Evolutionary conservation across 2,888 invertebrate genomes (phyloP), one percentile per base, ranked within the genome.

Genomic region (Mesoligia furuncula): DNA sequence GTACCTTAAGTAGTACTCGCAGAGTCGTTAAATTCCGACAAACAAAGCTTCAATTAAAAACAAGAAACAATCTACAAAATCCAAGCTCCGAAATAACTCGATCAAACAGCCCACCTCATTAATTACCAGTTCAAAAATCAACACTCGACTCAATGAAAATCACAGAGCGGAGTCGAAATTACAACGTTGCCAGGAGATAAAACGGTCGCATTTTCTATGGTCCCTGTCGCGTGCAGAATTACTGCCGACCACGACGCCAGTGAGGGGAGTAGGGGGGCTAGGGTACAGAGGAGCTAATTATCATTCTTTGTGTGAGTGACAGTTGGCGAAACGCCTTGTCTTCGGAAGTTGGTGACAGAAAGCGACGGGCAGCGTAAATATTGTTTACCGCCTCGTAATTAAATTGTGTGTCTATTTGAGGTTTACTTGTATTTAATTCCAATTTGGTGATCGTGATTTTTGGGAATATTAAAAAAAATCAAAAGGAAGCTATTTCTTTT

Each of bases 301-400:
- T 86, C 54, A 89, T 89, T 89, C 88, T 87, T 89, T 89, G 85
- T 89, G 88, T 85, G 87, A 82, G 24, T 89, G 89, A 88, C 88
- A 88, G 88, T 77, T 72, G 67, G 81, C 48, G 77, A 70, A 65
- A 76, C 75, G 83, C 70, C 80, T 83, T 81, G 82, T 77, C 48
- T 77, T 83, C 79, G 73, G 68, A 76, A 78, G 79, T 70, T 77
- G 87, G 73, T 71, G 87, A 79, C 84, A 82, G 88, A 77, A 79
- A 77, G 67, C 76, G 85, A 75, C 80, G 59, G 71, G 27, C 62
- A 20, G 5, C 51, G 74, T 74, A 83, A 84, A 78, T 81, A 77
- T 81, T 83, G 73, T 77, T 80, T 72, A 70, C 61, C 45, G 57
- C 42, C 57, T 75, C 57, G 66, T 78, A 83, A 87, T 87, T 79